Percentiles rank a stretch among this genome's conserved stretches.
Conservation (phyloP, 2,797 vertebrate species). For the Picus viridis region DNA sequence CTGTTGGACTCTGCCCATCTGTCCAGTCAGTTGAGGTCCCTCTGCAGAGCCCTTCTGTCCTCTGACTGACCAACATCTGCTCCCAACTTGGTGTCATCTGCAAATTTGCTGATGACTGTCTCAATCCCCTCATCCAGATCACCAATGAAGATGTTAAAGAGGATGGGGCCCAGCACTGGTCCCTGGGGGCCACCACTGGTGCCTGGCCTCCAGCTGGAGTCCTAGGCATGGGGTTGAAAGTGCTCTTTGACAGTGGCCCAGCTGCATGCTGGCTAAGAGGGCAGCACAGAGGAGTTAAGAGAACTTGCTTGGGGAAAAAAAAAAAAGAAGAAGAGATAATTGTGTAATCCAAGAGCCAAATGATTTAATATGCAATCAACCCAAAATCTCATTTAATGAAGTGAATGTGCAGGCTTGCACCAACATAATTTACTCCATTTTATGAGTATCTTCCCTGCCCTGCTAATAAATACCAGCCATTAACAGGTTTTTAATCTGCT, state of each 20-base stretch:
- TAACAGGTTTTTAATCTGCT: constrained; percentile 72
- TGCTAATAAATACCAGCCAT: constrained; percentile 75
- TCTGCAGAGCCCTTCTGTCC: no score
- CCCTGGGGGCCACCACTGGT: no score
- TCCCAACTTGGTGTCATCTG: no score
- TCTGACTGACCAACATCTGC: no score
- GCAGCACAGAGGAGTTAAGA: neutral
- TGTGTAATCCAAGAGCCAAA: constrained; percentile 39
- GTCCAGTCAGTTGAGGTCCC: no score
- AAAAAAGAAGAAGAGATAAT: neutral
- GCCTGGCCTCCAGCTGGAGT: no score
- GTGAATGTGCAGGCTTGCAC: constrained; percentile 36
- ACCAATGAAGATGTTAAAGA: no score
- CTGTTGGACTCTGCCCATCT: no score
- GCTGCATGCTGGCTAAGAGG: neutral
- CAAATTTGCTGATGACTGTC: no score
- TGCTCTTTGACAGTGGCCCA: neutral
- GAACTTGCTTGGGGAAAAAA: constrained; percentile 10
- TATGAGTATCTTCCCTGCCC: constrained; percentile 59
- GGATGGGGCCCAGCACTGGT: no score
- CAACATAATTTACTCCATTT: constrained; percentile 72
- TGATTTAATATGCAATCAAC: constrained; percentile 67
- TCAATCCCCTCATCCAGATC: no score
- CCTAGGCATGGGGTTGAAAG: neutral
- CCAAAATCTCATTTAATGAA: constrained; percentile 60